Conservation (phyloP, 1,140 invertebrate genomes). For the Planococcus citri region DNA sequence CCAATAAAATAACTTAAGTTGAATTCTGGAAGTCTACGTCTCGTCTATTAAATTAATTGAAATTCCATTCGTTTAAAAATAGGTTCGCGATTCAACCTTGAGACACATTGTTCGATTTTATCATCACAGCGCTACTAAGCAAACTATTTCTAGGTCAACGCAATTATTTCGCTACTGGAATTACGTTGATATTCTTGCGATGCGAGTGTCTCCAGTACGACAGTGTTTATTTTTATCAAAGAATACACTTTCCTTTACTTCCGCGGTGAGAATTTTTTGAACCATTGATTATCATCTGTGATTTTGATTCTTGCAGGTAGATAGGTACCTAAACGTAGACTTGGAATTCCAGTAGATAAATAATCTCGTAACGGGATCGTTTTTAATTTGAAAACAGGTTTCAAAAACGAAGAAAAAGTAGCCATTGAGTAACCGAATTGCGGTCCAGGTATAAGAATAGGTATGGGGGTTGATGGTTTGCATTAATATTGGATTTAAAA, state of each 20-base stretch:
- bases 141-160: conserved; percentile 3
- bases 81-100: background rate
- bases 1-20: too few relatives aligned
- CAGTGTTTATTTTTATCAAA: too few relatives aligned
- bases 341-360: background rate
- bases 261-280: too few relatives aligned
- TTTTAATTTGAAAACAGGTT: background rate
- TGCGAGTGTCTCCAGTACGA: background rate
- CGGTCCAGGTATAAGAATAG: too few relatives aligned
- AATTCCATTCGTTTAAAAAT: background rate
- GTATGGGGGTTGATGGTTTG: too few relatives aligned
- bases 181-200: background rate
- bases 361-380: background rate
- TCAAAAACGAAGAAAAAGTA: background rate
- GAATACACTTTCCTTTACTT: too few relatives aligned
- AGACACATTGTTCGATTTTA: background rate
- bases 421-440: too few relatives aligned
- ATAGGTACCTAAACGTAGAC: background rate
- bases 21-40: too few relatives aligned
- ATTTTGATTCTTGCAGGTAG: background rate
- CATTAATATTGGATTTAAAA: too few relatives aligned
- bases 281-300: background rate
- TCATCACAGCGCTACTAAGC: background rate
- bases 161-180: background rate
- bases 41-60: too few relatives aligned